Conservation (phyloP, 2,888 invertebrate genomes). For the Druceiella hillmani region DNA sequence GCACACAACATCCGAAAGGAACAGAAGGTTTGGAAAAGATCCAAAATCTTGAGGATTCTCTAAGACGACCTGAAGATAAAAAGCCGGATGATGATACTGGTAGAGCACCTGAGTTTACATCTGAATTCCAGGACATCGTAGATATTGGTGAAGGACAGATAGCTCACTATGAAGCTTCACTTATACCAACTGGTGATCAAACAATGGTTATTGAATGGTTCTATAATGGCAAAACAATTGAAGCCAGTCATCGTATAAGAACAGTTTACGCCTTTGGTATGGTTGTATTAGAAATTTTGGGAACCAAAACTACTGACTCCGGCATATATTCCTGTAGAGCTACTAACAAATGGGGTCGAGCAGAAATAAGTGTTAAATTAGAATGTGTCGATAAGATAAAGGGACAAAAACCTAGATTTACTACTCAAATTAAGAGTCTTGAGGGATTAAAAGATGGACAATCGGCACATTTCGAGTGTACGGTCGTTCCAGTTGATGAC, state of each 20-base stretch:
- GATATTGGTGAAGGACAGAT: conserved; percentile 92
- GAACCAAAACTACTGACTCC: conserved; percentile 88
- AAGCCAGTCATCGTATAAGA: conserved; percentile 84
- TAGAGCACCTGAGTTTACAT: conserved; percentile 82
- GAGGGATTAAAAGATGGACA: conserved; percentile 88
- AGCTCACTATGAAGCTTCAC: conserved; percentile 95
- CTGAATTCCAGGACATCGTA: conserved; percentile 75
- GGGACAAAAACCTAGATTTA: conserved; percentile 84
- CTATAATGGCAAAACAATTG: conserved; percentile 85
- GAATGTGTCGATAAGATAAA: conserved; percentile 80
- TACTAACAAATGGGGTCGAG: conserved; percentile 83
- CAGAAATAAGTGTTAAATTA: conserved; percentile 77
- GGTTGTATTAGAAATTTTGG: conserved; percentile 93
- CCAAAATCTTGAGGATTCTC: conserved; percentile 83
- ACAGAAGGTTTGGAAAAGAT: conserved; percentile 88
- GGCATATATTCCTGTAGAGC: conserved; percentile 86
- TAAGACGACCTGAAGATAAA: conserved; percentile 65
- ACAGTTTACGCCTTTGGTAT: conserved; percentile 97
- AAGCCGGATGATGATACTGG: conserved; percentile 70
- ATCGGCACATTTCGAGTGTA: conserved; percentile 93
- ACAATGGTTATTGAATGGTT: conserved; percentile 95
- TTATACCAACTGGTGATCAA: conserved; percentile 91
- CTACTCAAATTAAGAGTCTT: conserved; percentile 79
- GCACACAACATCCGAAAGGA: conserved; percentile 93
- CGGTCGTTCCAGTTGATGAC: conserved; percentile 89